Conservation (phyloP, 1,140 invertebrate species). For the Lucilia cuprina region DNA sequence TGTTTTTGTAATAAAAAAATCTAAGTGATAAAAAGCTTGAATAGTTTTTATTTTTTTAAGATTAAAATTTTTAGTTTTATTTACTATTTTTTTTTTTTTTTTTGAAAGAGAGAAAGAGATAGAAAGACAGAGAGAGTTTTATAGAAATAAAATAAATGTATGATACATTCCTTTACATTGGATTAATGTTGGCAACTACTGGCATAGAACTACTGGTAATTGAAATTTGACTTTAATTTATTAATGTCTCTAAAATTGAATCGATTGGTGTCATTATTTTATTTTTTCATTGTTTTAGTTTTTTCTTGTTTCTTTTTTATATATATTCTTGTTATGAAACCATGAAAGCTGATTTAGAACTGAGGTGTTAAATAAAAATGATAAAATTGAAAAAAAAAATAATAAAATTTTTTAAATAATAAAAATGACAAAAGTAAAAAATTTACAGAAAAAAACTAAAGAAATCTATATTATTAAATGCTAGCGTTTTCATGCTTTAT, state of each 20-base stretch:
- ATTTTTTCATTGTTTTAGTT: neutral
- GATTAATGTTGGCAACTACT: neutral
- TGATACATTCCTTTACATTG: neutral
- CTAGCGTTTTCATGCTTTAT: conserved; percentile 6
- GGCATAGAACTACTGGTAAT: neutral
- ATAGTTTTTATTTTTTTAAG: neutral
- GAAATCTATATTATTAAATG: neutral
- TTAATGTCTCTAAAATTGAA: neutral
- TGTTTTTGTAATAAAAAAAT: neutral
- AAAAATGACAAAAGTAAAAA: neutral
- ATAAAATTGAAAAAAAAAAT: neutral
- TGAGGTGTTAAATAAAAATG: neutral
- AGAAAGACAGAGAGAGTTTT: neutral
- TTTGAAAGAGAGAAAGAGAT: neutral
- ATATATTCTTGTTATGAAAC: neutral
- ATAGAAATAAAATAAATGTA: neutral
- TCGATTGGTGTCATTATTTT: conserved; percentile 21
- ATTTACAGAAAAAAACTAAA: neutral
- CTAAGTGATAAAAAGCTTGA: neutral
- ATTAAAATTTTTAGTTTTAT: neutral
- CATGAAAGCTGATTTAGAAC: conserved; percentile 10
- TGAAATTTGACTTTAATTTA: neutral
- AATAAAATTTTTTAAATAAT: neutral
- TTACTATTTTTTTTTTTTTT: neutral
- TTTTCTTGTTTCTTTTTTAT: neutral